phyloP scores from a whole-genome alignment of 2,888 invertebrate genomes.

The Pristionchus fissidentatus region DNA sequence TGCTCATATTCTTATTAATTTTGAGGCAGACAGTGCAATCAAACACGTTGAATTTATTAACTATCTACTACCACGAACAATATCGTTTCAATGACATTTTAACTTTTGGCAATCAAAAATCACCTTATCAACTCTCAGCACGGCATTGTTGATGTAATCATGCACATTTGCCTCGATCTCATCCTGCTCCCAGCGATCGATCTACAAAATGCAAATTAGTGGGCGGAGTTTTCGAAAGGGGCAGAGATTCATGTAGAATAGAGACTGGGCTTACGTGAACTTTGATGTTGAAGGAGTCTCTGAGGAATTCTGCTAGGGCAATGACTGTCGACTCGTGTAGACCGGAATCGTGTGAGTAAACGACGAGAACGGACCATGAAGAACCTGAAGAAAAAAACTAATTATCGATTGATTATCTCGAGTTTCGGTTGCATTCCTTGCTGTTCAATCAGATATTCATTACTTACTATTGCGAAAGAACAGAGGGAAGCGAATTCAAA shows the following conservation, averaged over 20 bases:
- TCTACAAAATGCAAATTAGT: constrained; percentile 56
- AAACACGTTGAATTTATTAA: background rate
- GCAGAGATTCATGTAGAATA: background rate
- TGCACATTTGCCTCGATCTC: constrained; percentile 71
- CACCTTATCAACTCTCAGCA: constrained; percentile 70
- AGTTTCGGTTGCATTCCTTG: no score
- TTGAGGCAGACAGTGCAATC: background rate
- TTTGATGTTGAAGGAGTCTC: constrained; percentile 67
- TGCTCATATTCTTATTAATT: background rate
- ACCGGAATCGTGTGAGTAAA: constrained; percentile 72
- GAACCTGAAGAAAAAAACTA: background rate
- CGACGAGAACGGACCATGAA: constrained; percentile 65
- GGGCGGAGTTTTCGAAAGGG: background rate
- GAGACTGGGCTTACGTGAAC: constrained; percentile 60
- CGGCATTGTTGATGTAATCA: constrained; percentile 71
- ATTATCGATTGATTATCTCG: background rate
- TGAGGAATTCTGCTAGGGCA: constrained; percentile 70
- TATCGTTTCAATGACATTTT: background rate
- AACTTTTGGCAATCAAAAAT: background rate
- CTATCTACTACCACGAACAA: background rate
- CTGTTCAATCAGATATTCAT: no score
- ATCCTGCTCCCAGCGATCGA: constrained; percentile 70
- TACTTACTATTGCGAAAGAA: background rate
- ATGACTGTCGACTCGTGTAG: constrained; percentile 72
- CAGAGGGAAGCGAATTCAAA: background rate